Percentiles rank a stretch among this genome's conserved stretches.
Conservation (phyloP, 2,113 vertebrate genomes). For the Seriola dumerili region DNA sequence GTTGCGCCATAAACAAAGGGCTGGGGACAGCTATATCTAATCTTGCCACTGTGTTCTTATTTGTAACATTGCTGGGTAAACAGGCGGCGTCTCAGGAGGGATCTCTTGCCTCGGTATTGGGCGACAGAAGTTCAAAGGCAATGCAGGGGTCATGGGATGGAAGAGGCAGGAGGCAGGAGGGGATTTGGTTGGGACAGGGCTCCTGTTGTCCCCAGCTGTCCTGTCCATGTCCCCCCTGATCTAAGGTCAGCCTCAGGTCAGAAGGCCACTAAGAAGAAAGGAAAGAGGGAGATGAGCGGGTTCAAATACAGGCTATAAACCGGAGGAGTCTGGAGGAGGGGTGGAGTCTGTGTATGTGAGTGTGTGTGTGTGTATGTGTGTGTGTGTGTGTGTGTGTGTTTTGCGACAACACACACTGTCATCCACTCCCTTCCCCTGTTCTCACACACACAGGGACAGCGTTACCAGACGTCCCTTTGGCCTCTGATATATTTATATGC, state of each 20-base stretch:
- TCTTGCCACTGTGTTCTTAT: constrained; percentile 37
- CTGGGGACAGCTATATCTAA: constrained; percentile 39
- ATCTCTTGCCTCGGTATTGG: constrained; percentile 15
- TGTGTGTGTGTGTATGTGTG: constrained; percentile 38
- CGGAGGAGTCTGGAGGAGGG: constrained; percentile 38
- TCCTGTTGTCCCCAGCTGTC: constrained; percentile 84
- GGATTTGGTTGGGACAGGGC: constrained; percentile 55
- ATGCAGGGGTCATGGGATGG: constrained; percentile 70
- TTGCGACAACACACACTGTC: constrained; percentile 57
- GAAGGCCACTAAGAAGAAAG: constrained; percentile 75
- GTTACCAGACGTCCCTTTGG: constrained; percentile 78
- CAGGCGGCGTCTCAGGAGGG: constrained; percentile 45
- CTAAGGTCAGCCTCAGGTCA: constrained; percentile 65
- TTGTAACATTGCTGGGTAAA: constrained; percentile 56
- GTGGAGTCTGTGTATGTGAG: constrained; percentile 21
- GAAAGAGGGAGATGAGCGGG: constrained; percentile 53
- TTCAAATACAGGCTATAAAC: constrained; percentile 69
- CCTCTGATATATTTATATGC: constrained; percentile 81
- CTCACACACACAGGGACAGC: constrained; percentile 72
- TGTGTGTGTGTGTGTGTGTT: constrained; percentile 40
- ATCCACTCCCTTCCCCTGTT: constrained; percentile 53
- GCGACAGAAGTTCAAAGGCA: constrained; percentile 76
- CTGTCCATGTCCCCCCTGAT: constrained; percentile 57
- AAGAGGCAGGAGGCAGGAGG: constrained; percentile 61
- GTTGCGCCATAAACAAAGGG: constrained; percentile 41